phyloP scores from a whole-genome alignment of 2,888 invertebrate species.

The Lepidochitona cinerea region DNA sequence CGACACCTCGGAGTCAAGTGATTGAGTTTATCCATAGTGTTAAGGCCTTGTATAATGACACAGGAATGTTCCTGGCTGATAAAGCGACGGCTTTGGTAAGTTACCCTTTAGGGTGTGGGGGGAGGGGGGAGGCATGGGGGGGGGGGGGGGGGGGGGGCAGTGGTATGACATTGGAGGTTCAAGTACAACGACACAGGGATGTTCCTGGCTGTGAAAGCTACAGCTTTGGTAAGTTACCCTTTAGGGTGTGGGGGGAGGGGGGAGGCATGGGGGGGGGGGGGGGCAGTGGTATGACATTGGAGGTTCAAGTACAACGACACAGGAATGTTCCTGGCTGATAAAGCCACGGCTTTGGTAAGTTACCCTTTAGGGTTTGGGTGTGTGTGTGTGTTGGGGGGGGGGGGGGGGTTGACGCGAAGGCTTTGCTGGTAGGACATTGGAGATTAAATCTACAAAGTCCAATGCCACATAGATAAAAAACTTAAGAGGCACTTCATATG shows the following conservation, averaged over 20 bases:
- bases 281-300: too few relatives aligned
- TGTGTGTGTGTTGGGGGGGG: too few relatives aligned
- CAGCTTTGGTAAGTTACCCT: constrained; percentile 75
- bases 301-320: constrained; percentile 82
- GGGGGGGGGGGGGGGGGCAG: too few relatives aligned
- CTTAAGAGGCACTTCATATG: neutral
- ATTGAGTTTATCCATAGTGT: constrained; percentile 81
- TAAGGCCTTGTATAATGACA: constrained; percentile 81
- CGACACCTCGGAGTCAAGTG: constrained; percentile 81
- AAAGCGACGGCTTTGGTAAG: constrained; percentile 77
- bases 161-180: too few relatives aligned
- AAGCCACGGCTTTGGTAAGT: constrained; percentile 77
- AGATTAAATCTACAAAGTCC: too few relatives aligned
- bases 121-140: too few relatives aligned
- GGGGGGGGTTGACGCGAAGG: too few relatives aligned
- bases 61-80: constrained; percentile 80
- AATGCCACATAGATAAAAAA: neutral
- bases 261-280: too few relatives aligned
- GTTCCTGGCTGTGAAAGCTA: constrained; percentile 79
- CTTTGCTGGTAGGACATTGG: too few relatives aligned
- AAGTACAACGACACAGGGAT: constrained; percentile 83
- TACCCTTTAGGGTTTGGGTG: too few relatives aligned
- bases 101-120: too few relatives aligned
- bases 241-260: too few relatives aligned
- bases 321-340: constrained; percentile 79